Evolutionary conservation across 2,797 vertebrate species (phyloP).

Genomic region (Euthynnus affinis): DNA sequence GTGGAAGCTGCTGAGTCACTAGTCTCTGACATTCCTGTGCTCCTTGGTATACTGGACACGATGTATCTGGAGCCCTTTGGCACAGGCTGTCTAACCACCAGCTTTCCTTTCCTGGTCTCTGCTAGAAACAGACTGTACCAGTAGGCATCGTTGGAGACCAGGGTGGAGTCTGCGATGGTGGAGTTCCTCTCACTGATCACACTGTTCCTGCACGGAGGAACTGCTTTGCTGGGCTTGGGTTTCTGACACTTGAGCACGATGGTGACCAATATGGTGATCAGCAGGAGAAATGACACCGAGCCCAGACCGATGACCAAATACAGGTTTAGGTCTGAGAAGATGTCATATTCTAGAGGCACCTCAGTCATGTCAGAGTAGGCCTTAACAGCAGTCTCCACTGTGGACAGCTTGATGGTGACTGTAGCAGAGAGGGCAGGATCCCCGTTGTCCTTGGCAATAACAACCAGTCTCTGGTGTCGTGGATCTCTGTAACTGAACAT

Average conservation of each 20-base stretch:
- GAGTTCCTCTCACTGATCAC: conserved; percentile 77
- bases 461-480: conserved; percentile 65
- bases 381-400: conserved; percentile 68
- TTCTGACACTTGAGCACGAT: conserved; percentile 77
- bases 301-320: conserved; percentile 66
- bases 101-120: conserved; percentile 77
- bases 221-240: conserved; percentile 56
- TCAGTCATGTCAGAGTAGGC: conserved; percentile 70
- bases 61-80: conserved; percentile 76
- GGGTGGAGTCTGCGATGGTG: conserved; percentile 73
- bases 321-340: conserved; percentile 74
- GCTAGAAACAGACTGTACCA: conserved; percentile 80
- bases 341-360: conserved; percentile 70
- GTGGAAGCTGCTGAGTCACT: conserved; percentile 71
- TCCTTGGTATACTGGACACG: conserved; percentile 76
- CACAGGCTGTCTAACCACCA: conserved; percentile 74
- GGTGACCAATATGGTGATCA: conserved; percentile 57
- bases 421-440: conserved; percentile 70
- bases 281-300: conserved; percentile 53
- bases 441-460: conserved; percentile 73
- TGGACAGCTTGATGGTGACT: conserved; percentile 75
- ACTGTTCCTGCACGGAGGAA: conserved; percentile 75
- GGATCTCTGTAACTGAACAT: conserved; percentile 76
- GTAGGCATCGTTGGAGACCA: conserved; percentile 80
- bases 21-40: conserved; percentile 70